Percentiles rank a stretch among this genome's conserved stretches.
phyloP scores from a whole-genome alignment of 2,113 vertebrate species.

The Pteropus alecto region DNA sequence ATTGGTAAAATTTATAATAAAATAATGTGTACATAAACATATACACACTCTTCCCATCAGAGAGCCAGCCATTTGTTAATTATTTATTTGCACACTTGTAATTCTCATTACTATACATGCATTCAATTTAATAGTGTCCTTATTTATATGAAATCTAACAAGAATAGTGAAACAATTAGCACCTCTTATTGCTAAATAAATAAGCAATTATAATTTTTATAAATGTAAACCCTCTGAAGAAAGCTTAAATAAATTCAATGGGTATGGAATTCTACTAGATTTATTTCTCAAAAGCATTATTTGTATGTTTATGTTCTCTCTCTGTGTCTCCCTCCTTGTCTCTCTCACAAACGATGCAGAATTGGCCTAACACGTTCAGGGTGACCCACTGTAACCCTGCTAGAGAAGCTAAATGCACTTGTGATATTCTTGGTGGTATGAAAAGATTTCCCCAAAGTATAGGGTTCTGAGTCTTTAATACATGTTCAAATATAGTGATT shows the following conservation, averaged over 20 bases:
- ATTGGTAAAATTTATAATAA: not conserved
- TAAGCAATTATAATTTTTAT: not conserved
- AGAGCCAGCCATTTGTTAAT: not conserved
- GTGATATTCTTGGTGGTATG: not conserved
- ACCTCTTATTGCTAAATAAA: not conserved
- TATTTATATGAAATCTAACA: not conserved
- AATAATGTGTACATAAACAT: not conserved
- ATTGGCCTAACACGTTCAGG: not conserved
- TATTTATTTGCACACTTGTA: not conserved
- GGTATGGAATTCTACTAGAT: not conserved
- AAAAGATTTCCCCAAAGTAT: not conserved
- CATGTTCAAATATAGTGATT: not conserved
- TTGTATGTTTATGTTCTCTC: not conserved
- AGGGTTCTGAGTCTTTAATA: not conserved
- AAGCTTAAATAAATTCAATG: not conserved
- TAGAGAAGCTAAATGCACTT: not conserved
- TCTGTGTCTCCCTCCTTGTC: not conserved
- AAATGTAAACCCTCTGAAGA: not conserved
- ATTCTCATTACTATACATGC: not conserved
- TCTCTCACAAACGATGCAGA: not conserved
- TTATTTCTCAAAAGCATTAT: not conserved
- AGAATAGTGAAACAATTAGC: not conserved
- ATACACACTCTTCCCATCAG: not conserved
- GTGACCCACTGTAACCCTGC: not conserved
- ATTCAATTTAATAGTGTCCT: not conserved